Conservation (phyloP, 2,113 vertebrate species). For the Coryphaenoides rupestris region DNA sequence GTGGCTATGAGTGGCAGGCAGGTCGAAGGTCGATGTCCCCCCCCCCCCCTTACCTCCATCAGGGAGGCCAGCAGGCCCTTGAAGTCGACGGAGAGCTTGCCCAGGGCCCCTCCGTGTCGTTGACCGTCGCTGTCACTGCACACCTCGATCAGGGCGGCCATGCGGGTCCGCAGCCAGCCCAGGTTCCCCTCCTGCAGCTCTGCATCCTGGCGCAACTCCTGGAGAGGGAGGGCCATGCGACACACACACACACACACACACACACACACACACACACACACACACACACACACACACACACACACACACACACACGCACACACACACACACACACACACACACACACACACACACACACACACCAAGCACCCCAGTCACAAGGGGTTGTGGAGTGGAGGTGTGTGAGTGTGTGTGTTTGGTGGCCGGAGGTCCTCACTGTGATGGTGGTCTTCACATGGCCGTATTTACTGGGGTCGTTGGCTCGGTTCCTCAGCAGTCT, state of each 20-base stretch:
- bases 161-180: conserved; percentile 85
- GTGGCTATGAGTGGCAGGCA: too few relatives aligned
- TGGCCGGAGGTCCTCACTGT: conserved; percentile 6
- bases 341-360: too few relatives aligned
- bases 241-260: conserved; percentile 9
- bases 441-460: conserved; percentile 70
- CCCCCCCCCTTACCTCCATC: conserved; percentile 74
- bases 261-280: too few relatives aligned
- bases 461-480: conserved; percentile 76
- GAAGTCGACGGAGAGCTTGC: conserved; percentile 82
- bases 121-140: conserved; percentile 81
- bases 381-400: too few relatives aligned
- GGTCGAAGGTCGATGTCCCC: too few relatives aligned
- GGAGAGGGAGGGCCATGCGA: conserved; percentile 26
- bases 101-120: conserved; percentile 78
- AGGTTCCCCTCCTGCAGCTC: conserved; percentile 82
- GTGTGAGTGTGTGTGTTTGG: not conserved
- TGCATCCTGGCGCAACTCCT: conserved; percentile 88
- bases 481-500: conserved; percentile 76
- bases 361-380: too few relatives aligned
- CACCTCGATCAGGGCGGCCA: conserved; percentile 76
- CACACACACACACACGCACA: too few relatives aligned
- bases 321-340: too few relatives aligned
- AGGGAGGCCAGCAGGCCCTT: conserved; percentile 79
- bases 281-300: too few relatives aligned